These are phyloP conservation scores for Micrastur ruficollis DNA, from an alignment of 2,797 vertebrate species.

Conservation along the genomic window DNA sequence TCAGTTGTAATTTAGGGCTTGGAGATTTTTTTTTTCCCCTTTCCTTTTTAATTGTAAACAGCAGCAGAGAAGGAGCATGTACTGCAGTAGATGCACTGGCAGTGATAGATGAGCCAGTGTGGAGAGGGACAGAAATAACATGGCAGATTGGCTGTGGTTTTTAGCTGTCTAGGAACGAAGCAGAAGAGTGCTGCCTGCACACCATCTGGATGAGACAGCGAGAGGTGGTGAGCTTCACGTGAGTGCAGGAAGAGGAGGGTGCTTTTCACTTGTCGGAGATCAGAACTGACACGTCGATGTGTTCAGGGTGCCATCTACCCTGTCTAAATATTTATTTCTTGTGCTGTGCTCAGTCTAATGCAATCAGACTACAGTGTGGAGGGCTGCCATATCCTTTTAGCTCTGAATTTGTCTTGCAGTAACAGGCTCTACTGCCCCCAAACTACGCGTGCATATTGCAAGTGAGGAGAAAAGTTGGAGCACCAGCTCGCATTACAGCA, in stretches of 20 bases:
- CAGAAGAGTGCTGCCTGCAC: neutral
- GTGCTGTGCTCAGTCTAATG: constrained; percentile 71
- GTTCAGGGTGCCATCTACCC: constrained; percentile 73
- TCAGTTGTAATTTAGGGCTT: neutral
- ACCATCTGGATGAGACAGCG: constrained; percentile 69
- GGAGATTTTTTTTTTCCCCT: neutral
- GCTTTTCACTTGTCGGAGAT: constrained; percentile 66
- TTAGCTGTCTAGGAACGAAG: constrained; percentile 49
- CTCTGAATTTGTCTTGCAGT: constrained; percentile 64
- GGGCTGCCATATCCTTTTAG: constrained; percentile 75
- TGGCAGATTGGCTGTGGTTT: constrained; percentile 57
- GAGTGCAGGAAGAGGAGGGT: constrained; percentile 18
- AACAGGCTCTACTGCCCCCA: constrained; percentile 41
- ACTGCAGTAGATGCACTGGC: constrained; percentile 57
- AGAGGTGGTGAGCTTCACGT: constrained; percentile 48
- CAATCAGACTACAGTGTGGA: constrained; percentile 74
- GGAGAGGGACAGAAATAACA: constrained; percentile 36
- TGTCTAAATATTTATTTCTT: constrained; percentile 82
- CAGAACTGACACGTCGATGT: constrained; percentile 74
- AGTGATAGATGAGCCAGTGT: constrained; percentile 67
- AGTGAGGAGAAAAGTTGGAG: neutral
- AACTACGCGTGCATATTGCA: neutral
- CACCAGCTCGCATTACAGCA: neutral
- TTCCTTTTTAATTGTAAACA: constrained; percentile 1
- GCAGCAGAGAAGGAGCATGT: constrained; percentile 4